A percentile compares a stretch with the other conserved stretches of the same genome.
phyloP scores from a whole-genome alignment of 2,888 invertebrate species.

The Lamellibrachia satsuma region DNA sequence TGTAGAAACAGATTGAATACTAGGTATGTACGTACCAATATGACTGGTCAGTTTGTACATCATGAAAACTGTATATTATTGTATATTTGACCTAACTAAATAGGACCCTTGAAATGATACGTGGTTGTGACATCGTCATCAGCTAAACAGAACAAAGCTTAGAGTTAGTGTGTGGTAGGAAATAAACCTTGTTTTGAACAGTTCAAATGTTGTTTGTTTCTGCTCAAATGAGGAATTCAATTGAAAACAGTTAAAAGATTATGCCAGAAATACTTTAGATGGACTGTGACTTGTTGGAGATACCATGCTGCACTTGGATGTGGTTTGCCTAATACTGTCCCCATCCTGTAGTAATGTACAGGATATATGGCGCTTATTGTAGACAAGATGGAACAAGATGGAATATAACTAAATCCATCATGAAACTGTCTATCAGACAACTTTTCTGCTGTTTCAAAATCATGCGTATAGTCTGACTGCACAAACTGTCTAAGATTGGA shows the following conservation, averaged over 20 bases:
- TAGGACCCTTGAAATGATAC: background rate
- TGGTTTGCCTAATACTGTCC: too few species aligned
- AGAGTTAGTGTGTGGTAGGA: background rate
- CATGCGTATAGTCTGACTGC: background rate
- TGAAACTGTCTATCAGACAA: background rate
- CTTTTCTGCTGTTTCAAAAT: background rate
- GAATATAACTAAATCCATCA: too few species aligned
- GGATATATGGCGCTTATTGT: too few species aligned
- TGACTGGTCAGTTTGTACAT: background rate
- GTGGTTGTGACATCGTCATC: background rate
- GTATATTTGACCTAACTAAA: background rate
- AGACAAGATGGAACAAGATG: too few species aligned
- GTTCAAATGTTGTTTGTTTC: background rate
- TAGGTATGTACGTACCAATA: background rate
- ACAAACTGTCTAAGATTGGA: background rate
- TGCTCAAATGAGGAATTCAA: background rate
- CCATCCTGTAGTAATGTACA: too few species aligned
- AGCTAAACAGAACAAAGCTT: background rate
- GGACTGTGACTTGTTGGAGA: too few species aligned
- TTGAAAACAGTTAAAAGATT: background rate
- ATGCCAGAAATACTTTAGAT: background rate
- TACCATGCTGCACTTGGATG: too few species aligned
- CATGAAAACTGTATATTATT: background rate
- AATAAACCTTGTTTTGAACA: background rate
- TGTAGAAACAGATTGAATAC: background rate